These are phyloP conservation scores for Percopsis transmontana DNA, from an alignment of 2,113 vertebrate species.

Conservation along the genomic window DNA sequence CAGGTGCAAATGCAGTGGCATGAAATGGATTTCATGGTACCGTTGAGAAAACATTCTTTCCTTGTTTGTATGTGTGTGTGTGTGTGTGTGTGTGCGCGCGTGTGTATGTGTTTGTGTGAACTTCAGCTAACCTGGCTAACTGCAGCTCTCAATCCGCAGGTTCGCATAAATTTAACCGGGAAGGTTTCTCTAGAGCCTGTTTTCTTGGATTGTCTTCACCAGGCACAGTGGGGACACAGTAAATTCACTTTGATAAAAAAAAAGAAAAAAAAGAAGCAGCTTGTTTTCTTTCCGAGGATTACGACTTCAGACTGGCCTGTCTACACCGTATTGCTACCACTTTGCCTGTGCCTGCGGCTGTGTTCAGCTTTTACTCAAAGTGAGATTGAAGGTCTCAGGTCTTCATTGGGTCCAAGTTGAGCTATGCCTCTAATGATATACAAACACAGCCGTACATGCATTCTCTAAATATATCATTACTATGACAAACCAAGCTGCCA, in stretches of 20 bases:
- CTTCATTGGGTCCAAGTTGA: slow-evolving; percentile 46
- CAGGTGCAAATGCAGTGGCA: slow-evolving; percentile 34
- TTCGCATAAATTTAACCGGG: slow-evolving; percentile 8
- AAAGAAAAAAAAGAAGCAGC: too few relatives aligned
- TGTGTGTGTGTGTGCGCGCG: background rate
- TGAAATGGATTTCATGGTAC: slow-evolving; percentile 21
- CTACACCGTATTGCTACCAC: slow-evolving; percentile 64
- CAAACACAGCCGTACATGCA: too few relatives aligned
- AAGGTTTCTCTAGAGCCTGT: background rate
- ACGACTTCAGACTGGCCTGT: slow-evolving; percentile 47
- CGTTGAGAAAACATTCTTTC: background rate
- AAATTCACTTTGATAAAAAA: slow-evolving; percentile 62
- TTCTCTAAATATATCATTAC: too few relatives aligned
- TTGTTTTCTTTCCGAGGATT: slow-evolving; percentile 55
- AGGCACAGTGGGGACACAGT: slow-evolving; percentile 17
- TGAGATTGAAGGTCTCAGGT: slow-evolving; percentile 50
- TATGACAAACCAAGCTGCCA: too few relatives aligned
- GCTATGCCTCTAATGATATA: background rate
- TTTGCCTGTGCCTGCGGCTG: slow-evolving; percentile 45
- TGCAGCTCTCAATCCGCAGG: slow-evolving; percentile 4
- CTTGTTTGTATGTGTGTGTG: slow-evolving; percentile 1
- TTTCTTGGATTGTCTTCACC: slow-evolving; percentile 23
- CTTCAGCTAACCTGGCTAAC: background rate
- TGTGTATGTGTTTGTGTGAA: background rate
- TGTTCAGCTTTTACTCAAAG: slow-evolving; percentile 67